These are phyloP conservation scores for Emydura subglobosa DNA, from an alignment of 2,113 vertebrate species.

Conservation along the genomic window DNA sequence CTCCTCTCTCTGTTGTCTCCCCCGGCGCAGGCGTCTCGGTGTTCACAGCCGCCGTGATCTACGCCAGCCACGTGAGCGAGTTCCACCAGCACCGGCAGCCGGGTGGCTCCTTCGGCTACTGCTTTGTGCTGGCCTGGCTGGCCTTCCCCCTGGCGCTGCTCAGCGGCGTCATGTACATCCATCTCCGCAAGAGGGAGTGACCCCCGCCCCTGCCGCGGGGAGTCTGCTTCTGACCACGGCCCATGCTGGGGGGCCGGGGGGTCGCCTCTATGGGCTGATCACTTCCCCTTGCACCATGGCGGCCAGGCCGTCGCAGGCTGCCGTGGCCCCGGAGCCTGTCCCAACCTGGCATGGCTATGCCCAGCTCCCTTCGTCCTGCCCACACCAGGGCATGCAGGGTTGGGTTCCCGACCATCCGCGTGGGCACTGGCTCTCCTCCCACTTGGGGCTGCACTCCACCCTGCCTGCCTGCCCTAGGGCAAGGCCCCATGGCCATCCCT, in stretches of 20 bases:
- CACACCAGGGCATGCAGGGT: not conserved
- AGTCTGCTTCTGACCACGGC: not conserved
- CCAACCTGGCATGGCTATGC: not conserved
- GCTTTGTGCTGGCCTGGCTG: conserved; percentile 88
- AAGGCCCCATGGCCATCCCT: not conserved
- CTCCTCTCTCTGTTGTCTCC: not conserved
- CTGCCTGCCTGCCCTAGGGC: too few species aligned
- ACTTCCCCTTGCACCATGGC: not conserved
- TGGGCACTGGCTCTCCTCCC: not conserved
- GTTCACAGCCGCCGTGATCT: conserved; percentile 88
- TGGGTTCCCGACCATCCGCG: too few species aligned
- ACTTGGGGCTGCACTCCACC: too few species aligned
- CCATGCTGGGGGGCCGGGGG: not conserved
- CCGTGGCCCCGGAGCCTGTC: not conserved
- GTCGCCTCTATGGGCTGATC: not conserved
- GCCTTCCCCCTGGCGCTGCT: conserved; percentile 86
- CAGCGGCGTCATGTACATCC: conserved; percentile 86
- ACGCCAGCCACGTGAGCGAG: conserved; percentile 82
- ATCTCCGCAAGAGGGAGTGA: conserved; percentile 87
- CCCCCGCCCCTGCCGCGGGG: not conserved
- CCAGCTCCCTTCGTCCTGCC: not conserved
- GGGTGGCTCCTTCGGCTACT: conserved; percentile 86
- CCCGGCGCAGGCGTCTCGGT: conserved; percentile 78
- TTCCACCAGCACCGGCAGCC: conserved; percentile 74
- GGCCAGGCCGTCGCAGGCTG: not conserved